Evolutionary conservation across 2,113 vertebrate species (phyloP), one percentile per base, ranked within the genome.

Genomic region (Notothenia rossii): DNA sequence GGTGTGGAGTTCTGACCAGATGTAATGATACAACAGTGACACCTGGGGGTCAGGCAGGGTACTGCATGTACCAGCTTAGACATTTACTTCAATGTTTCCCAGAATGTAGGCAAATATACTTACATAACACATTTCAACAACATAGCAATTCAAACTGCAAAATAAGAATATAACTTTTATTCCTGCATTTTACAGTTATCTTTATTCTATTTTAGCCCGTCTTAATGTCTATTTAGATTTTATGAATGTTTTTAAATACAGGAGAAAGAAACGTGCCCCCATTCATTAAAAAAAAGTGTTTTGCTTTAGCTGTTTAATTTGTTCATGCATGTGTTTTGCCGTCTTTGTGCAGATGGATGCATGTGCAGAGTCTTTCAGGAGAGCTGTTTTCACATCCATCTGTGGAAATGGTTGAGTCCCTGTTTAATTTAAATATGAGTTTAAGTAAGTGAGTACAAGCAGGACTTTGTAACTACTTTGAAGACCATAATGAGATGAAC

Each of bases 1-100:
- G 15, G 22, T 54, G 7, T 36, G 33, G 18, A 9, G n/a, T 8
- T 17, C 2, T 22, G 50, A 40, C 36, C 20, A 33, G n/a, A 33
- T 79, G 60, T 45, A 46, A 50, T 71, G 53, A 60, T 70, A 15
- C 58, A 53, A 51, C 82, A 90, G 75, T 54, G 88, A 81, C 87
- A 69, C 61, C 80, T 88, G 64, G 54, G n/a, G 82, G 63, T 11
- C 10, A 54, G 5, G 1, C 11, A 1, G 0, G 43, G 73, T 46
- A 75, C 33, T 72, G 49, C 70, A 76, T 9, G 29, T 22, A 5
- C 7, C 1, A 33, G 18, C 0, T 29, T 29, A 40, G 0, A 0
- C 9, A 18, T 36, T 22, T 2, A 15, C 9, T 43, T 20, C 15
- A 56, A 7, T 22, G 14, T 45, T 18, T 45, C 5, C 15, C 15